These are phyloP conservation scores for Diadophis punctatus DNA, from an alignment of 2,113 vertebrate species.

Conservation along the genomic window DNA sequence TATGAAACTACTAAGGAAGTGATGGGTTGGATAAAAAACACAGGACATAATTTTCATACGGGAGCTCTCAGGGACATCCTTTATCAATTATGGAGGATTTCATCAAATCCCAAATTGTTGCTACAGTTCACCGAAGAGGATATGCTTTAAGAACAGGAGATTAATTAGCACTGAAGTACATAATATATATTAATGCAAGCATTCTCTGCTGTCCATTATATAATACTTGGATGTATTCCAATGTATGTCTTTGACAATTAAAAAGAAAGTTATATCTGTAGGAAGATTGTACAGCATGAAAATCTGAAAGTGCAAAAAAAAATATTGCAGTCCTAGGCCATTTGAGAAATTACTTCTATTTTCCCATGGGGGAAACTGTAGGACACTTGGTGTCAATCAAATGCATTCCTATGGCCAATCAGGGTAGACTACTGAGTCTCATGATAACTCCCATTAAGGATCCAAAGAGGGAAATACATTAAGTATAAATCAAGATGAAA, in stretches of 20 bases:
- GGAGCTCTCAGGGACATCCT: not conserved
- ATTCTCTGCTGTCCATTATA: not conserved
- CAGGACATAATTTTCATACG: not conserved
- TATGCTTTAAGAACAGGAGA: not conserved
- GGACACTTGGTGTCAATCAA: not conserved
- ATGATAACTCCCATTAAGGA: not conserved
- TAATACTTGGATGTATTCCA: not conserved
- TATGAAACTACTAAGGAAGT: not conserved
- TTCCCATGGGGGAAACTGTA: not conserved
- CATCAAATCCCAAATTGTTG: not conserved
- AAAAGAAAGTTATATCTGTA: not conserved
- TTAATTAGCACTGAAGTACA: not conserved
- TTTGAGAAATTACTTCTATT: not conserved
- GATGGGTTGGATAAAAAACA: not conserved
- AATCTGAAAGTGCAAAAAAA: not conserved
- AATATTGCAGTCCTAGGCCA: not conserved
- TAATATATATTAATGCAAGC: not conserved
- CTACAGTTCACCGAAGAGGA: not conserved
- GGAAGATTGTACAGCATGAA: not conserved
- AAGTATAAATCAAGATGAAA: not conserved
- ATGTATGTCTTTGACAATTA: not conserved
- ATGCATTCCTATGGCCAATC: not conserved
- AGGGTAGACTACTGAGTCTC: not conserved
- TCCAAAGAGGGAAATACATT: not conserved
- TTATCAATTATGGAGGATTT: not conserved